Evolutionary conservation across 2,888 invertebrate species (phyloP).

Genomic region (Drosophila quinaria): DNA sequence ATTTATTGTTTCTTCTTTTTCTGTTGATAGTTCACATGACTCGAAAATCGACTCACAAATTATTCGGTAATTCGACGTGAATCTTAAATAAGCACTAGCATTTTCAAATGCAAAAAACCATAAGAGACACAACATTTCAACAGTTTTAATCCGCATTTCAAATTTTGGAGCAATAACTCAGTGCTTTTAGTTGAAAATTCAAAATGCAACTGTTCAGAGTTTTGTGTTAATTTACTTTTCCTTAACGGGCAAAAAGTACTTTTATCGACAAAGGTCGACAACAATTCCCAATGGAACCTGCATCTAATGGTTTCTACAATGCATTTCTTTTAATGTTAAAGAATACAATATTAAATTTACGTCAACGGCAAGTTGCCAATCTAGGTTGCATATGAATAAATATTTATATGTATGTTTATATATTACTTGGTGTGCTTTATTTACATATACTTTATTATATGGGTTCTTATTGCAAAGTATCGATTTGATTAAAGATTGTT

Average conservation of each 20-base stretch:
- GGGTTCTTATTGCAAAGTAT: no score
- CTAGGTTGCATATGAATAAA: neutral
- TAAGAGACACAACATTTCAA: neutral
- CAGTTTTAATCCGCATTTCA: neutral
- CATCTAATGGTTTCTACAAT: no score
- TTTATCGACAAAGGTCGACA: no score
- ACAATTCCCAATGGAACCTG: no score
- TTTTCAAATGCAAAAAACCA: neutral
- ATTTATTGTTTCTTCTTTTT: neutral
- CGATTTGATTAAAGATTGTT: no score
- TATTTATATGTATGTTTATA: neutral
- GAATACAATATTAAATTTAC: neutral
- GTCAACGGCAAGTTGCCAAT: neutral
- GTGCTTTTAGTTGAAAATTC: neutral
- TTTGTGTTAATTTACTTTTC: neutral
- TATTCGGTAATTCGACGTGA: neutral
- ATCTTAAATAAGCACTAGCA: neutral
- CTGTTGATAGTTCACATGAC: neutral
- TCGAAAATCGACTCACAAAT: neutral
- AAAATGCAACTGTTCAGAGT: neutral
- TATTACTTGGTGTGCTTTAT: neutral
- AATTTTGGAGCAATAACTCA: neutral
- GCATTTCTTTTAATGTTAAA: neutral
- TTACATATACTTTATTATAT: no score
- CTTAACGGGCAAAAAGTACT: no score